Evolutionary conservation across 37 sponge, comb jelly and placozoan genomes (phyloP).

Genomic region (Agelas oroides): DNA sequence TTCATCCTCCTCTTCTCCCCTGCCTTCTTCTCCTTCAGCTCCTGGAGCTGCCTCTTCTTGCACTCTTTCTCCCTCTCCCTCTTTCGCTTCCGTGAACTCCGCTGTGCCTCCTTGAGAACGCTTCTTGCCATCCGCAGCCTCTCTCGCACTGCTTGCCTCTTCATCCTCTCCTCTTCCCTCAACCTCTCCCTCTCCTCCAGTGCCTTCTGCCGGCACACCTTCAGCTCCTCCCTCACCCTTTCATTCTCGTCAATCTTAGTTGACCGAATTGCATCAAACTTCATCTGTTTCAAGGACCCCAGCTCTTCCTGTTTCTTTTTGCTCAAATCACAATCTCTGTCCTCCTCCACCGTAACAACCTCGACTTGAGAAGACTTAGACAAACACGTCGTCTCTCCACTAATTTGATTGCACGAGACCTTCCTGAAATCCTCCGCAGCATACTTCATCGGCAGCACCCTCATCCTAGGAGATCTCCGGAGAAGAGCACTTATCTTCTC

Average conservation of each 20-base stretch:
- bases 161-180: not conserved
- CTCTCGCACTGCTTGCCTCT: not conserved
- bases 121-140: not conserved
- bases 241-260: not conserved
- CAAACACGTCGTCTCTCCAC: too few relatives aligned
- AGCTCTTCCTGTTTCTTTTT: not conserved
- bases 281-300: not conserved
- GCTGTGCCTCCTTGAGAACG: not conserved
- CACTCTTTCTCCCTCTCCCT: slow-evolving; percentile 24
- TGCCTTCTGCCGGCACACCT: not conserved
- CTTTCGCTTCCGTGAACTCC: slow-evolving; percentile 6
- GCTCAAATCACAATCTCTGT: not conserved
- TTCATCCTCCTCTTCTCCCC: not conserved
- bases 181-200: slow-evolving; percentile 7
- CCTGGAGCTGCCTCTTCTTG: slow-evolving; percentile 8
- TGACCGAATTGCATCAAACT: not conserved
- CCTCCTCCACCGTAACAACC: too few relatives aligned
- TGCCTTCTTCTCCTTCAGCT: slow-evolving; percentile 8
- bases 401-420: too few relatives aligned
- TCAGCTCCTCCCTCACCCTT: not conserved
- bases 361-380: too few relatives aligned
- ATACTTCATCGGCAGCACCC: too few relatives aligned
- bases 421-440: too few relatives aligned
- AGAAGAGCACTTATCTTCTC: too few relatives aligned
- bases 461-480: too few relatives aligned